These are phyloP conservation scores for Chamaea fasciata DNA, from an alignment of 2,113 vertebrate genomes.

Conservation along the genomic window DNA sequence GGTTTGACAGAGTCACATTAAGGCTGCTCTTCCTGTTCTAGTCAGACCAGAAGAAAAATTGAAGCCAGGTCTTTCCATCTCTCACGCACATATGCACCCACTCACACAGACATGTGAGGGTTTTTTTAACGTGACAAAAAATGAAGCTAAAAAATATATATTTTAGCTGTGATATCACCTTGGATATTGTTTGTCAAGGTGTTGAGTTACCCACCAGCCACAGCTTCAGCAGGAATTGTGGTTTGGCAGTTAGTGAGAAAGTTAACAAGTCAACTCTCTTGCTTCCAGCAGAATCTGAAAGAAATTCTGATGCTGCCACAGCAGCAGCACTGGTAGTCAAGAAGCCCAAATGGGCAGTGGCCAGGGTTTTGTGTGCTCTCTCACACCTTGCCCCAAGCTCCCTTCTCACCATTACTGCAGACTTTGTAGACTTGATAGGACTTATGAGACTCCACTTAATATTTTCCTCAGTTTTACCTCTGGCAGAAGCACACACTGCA, in stretches of 20 bases:
- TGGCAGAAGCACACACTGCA: background rate
- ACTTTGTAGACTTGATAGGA: slow-evolving; percentile 2
- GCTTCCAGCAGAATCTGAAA: background rate
- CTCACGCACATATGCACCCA: background rate
- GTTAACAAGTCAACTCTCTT: background rate
- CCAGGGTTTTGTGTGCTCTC: background rate
- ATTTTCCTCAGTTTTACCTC: background rate
- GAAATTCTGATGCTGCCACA: background rate
- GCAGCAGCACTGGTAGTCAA: background rate
- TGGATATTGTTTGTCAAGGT: background rate
- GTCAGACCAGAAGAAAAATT: background rate
- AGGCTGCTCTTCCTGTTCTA: background rate
- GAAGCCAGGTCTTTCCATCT: background rate
- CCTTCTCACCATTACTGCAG: background rate
- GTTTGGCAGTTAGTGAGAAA: background rate
- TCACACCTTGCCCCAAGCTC: background rate
- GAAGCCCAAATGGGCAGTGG: background rate
- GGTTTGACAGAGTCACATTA: accelerated
- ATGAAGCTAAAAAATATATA: background rate
- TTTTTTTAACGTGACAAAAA: background rate
- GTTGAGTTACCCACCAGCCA: background rate
- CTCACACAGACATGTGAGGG: accelerated
- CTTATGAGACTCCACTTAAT: background rate
- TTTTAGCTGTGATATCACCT: background rate
- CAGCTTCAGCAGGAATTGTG: background rate